phyloP scores from a whole-genome alignment of 1,140 invertebrate species.

The Steinernema khuongi region DNA sequence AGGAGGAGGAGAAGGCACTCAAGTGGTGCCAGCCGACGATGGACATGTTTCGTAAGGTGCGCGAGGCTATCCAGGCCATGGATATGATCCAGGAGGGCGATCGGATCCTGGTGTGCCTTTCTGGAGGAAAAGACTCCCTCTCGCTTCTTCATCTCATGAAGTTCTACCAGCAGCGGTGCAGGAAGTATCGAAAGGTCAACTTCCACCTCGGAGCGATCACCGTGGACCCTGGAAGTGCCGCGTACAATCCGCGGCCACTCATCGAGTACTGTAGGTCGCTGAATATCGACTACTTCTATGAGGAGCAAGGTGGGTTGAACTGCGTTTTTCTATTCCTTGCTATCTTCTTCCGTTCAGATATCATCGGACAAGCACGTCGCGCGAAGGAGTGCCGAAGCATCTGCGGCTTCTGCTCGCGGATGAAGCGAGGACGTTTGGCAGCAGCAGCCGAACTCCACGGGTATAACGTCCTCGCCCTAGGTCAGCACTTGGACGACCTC shows the following conservation, averaged over 20 bases:
- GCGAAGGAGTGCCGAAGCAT: conserved; percentile 63
- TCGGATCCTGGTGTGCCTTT: conserved; percentile 75
- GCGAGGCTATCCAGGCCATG: conserved; percentile 73
- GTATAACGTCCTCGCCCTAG: conserved; percentile 78
- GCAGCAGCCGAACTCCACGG: conserved; percentile 69
- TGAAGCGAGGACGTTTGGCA: conserved; percentile 72
- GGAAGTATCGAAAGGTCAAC: conserved; percentile 58
- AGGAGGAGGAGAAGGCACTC: conserved; percentile 22
- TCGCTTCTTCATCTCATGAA: conserved; percentile 75
- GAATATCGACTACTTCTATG: conserved; percentile 70
- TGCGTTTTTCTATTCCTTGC: neutral
- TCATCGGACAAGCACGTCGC: conserved; percentile 62
- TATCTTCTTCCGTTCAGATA: conserved; percentile 59
- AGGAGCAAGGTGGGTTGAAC: conserved; percentile 64
- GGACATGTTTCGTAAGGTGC: conserved; percentile 33
- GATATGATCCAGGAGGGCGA: conserved; percentile 79
- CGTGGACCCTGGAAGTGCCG: conserved; percentile 66
- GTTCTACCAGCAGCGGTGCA: conserved; percentile 74
- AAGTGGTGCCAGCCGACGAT: conserved; percentile 25
- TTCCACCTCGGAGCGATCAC: conserved; percentile 74
- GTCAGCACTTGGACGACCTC: conserved; percentile 79
- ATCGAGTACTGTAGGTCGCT: conserved; percentile 69
- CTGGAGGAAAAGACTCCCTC: conserved; percentile 74
- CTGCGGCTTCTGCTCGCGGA: conserved; percentile 69
- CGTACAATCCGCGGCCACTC: conserved; percentile 68